Evolutionary conservation across 2,888 invertebrate genomes (phyloP).

Genomic region (Papilio elwesi): DNA sequence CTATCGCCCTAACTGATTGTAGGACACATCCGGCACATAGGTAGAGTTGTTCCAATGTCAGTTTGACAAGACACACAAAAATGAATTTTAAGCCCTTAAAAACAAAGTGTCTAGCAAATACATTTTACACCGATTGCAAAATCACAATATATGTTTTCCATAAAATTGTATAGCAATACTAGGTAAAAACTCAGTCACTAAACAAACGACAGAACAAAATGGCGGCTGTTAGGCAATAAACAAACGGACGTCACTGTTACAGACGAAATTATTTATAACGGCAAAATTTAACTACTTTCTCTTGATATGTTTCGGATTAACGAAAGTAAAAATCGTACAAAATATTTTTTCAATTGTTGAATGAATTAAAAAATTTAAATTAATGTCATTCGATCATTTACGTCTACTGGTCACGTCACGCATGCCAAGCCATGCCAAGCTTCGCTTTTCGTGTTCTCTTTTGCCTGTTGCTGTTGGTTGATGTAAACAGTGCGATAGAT

Average conservation of each 20-base stretch:
- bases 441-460: constrained; percentile 49
- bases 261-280: constrained; percentile 58
- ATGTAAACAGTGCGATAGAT: constrained; percentile 15
- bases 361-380: constrained; percentile 71
- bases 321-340: constrained; percentile 74
- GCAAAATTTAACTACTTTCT: constrained; percentile 60
- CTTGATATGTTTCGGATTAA: constrained; percentile 59
- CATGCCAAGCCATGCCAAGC: constrained; percentile 50
- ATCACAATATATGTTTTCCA: constrained; percentile 72
- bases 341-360: constrained; percentile 68
- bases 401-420: constrained; percentile 62
- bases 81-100: constrained; percentile 72
- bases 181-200: constrained; percentile 78
- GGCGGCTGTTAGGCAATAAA: constrained; percentile 84
- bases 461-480: constrained; percentile 25
- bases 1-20: constrained; percentile 82
- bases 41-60: constrained; percentile 76
- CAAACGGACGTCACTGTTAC: constrained; percentile 79
- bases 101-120: constrained; percentile 77
- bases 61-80: constrained; percentile 76
- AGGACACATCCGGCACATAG: constrained; percentile 84
- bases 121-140: constrained; percentile 77
- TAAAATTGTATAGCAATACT: constrained; percentile 75
- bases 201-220: constrained; percentile 85
- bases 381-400: constrained; percentile 79